Evolutionary conservation across 1,140 invertebrate species (phyloP).

Genomic region (Scaptomyza montana): DNA sequence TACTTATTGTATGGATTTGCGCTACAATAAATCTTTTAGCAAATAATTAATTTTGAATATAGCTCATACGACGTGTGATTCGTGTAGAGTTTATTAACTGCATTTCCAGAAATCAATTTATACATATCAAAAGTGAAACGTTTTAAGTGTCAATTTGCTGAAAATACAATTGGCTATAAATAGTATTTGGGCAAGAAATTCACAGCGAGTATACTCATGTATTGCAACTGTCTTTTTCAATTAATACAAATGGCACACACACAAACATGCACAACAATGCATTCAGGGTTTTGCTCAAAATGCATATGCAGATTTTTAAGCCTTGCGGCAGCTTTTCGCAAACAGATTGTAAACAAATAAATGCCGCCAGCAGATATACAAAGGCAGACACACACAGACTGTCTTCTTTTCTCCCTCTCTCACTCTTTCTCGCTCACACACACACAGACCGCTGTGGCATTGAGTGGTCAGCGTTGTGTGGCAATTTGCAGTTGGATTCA

Average conservation of each 20-base stretch:
- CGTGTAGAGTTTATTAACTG: slow-evolving; percentile 24
- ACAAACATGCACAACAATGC: too few relatives aligned
- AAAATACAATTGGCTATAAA: slow-evolving; percentile 40
- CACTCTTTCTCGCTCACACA: not conserved
- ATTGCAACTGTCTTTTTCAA: slow-evolving; percentile 68
- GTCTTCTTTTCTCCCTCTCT: too few relatives aligned
- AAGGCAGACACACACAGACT: slow-evolving; percentile 23
- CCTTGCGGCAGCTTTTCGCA: slow-evolving; percentile 67
- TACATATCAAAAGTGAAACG: slow-evolving; percentile 32
- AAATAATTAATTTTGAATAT: too few relatives aligned
- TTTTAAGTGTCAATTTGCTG: slow-evolving; percentile 48
- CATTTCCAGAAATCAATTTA: slow-evolving; percentile 5
- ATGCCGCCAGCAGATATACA: slow-evolving; percentile 60
- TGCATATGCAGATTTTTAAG: slow-evolving; percentile 77
- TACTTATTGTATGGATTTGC: too few relatives aligned
- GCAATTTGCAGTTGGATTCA: slow-evolving; percentile 41
- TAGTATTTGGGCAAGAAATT: slow-evolving; percentile 12
- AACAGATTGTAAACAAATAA: slow-evolving; percentile 82
- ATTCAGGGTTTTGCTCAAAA: slow-evolving; percentile 39
- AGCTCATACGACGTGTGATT: not conserved
- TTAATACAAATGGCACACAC: slow-evolving; percentile 50
- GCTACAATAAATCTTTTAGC: too few relatives aligned
- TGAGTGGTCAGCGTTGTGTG: slow-evolving; percentile 57
- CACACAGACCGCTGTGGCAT: slow-evolving; percentile 24
- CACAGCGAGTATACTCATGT: not conserved